Evolutionary conservation across 2,888 invertebrate species (phyloP).

Genomic region (Drosophila imparisetae): DNA sequence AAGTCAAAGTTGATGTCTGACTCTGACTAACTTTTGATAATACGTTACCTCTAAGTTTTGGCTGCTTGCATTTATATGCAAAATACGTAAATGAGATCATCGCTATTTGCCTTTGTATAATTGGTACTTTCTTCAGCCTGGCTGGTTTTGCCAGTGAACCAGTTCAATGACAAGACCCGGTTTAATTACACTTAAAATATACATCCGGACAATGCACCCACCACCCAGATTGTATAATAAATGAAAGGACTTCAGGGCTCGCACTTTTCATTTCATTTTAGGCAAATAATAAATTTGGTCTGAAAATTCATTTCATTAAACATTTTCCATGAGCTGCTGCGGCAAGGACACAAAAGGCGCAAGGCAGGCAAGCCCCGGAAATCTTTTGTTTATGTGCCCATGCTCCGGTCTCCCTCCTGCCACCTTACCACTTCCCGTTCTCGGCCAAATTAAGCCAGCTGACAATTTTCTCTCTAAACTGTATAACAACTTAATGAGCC

Average conservation of each 20-base stretch:
- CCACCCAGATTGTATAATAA: conserved; percentile 43
- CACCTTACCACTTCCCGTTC: conserved; percentile 19
- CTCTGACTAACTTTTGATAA: conserved; percentile 2
- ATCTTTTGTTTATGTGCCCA: conserved; percentile 74
- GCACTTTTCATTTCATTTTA: conserved; percentile 77
- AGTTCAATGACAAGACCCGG: conserved; percentile 40
- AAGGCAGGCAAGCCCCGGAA: conserved; percentile 57
- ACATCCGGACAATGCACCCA: conserved; percentile 51
- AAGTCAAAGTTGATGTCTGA: conserved; percentile 5
- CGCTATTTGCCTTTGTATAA: conserved; percentile 40
- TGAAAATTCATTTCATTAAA: conserved; percentile 79
- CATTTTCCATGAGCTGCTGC: conserved; percentile 65
- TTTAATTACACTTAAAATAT: conserved; percentile 71
- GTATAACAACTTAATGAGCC: conserved; percentile 82
- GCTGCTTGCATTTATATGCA: conserved; percentile 31
- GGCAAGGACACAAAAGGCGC: conserved; percentile 45
- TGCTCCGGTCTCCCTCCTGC: conserved; percentile 29
- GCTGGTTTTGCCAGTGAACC: not conserved
- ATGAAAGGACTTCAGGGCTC: conserved; percentile 43
- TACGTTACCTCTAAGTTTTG: not conserved
- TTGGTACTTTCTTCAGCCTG: conserved; percentile 33
- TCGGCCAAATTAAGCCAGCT: conserved; percentile 78
- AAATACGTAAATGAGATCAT: conserved; percentile 26
- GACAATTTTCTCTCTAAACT: conserved; percentile 81
- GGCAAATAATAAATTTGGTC: conserved; percentile 75